Percentiles rank a stretch among this genome's conserved stretches.
Evolutionary conservation across 1,140 invertebrate species (phyloP).

Genomic region (Solenopsis invicta): DNA sequence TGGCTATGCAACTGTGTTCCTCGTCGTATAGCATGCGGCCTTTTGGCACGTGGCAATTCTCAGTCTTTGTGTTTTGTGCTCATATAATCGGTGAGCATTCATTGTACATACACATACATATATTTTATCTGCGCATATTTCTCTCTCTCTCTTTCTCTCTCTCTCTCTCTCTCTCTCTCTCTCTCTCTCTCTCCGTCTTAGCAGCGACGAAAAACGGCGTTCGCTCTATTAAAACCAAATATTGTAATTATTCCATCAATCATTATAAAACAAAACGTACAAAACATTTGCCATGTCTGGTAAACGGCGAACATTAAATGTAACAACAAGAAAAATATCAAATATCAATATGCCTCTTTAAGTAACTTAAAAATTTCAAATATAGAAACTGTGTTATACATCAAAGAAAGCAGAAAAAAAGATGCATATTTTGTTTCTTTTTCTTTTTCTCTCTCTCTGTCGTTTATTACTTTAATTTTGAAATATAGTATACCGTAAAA

Average conservation of each 20-base stretch:
- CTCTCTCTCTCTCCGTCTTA: too few relatives aligned
- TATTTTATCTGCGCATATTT: background rate
- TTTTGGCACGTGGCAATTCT: slow-evolving; percentile 46
- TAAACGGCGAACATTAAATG: background rate
- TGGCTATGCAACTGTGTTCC: slow-evolving; percentile 44
- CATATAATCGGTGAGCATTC: slow-evolving; percentile 26
- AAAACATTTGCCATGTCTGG: background rate
- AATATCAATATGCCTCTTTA: background rate
- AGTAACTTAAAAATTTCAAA: background rate
- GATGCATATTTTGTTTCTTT: background rate
- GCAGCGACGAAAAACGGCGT: background rate
- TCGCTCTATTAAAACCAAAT: background rate
- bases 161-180: too few relatives aligned
- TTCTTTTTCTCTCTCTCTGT: background rate
- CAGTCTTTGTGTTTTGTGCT: slow-evolving; percentile 45
- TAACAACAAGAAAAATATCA: background rate
- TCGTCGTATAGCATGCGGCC: slow-evolving; percentile 18
- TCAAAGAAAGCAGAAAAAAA: background rate
- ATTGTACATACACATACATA: background rate
- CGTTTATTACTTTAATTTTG: background rate
- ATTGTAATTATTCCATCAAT: slow-evolving; percentile 18
- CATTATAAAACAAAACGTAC: background rate
- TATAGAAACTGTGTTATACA: background rate
- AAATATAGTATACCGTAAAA: background rate
- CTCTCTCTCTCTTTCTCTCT: too few relatives aligned